These are phyloP conservation scores for human (Homo sapiens) DNA, from an alignment of 2,113 vertebrate genomes.

Conservation along the genomic window GRCh38 chr9:17143001-17143500, in stretches of 20 bases:
- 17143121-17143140: conserved; percentile 38
- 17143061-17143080: background rate
- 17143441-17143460: background rate
- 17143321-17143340: conserved; percentile 91
- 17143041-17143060: background rate
- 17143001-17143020: background rate
- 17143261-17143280: conserved; percentile 62
- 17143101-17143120: background rate
- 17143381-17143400: conserved; percentile 70
- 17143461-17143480: background rate
- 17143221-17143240: background rate
- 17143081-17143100: background rate
- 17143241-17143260: background rate
- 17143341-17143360: conserved; percentile 92
- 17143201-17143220: conserved; percentile 21
- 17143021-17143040: background rate
- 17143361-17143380: conserved; percentile 94
- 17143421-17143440: conserved; percentile 45
- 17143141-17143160: background rate
- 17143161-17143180: background rate
- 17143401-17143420: conserved; percentile 9
- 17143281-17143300: conserved; percentile 95
- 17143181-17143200: background rate
- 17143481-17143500: conserved; percentile 23
- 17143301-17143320: conserved; percentile 98